These are phyloP conservation scores for Hecatera dysodea DNA, from an alignment of 2,888 invertebrate species.

Conservation along the genomic window DNA sequence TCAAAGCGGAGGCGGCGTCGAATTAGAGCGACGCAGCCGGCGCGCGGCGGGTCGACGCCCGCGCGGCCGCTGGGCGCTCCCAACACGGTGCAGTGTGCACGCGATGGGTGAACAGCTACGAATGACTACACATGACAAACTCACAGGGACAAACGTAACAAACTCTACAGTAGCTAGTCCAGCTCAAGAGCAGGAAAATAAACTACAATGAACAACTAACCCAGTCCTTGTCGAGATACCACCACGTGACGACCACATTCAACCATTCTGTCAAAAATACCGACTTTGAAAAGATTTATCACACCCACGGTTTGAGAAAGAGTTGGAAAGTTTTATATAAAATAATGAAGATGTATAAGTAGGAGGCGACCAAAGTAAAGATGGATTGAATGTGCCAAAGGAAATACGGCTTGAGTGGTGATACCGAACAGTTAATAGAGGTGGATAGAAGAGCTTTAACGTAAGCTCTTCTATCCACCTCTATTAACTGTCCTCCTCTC, in stretches of 20 bases:
- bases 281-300: neutral
- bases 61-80: neutral
- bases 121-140: neutral
- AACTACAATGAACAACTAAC: too few relatives aligned
- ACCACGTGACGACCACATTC: too few relatives aligned
- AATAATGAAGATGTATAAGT: neutral
- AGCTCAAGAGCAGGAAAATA: neutral
- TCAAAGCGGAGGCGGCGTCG: conserved; percentile 44
- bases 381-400: neutral
- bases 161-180: neutral
- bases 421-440: neutral
- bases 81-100: neutral
- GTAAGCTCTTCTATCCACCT: too few relatives aligned
- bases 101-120: neutral
- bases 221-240: too few relatives aligned
- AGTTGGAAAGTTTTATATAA: neutral
- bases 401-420: neutral
- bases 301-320: neutral
- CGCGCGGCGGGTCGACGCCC: conserved; percentile 43
- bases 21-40: conserved; percentile 33
- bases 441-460: neutral
- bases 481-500: too few relatives aligned
- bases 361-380: neutral
- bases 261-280: neutral
- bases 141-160: neutral